A percentile compares a stretch with the other conserved stretches of the same genome.
Evolutionary conservation across 2,113 vertebrate genomes (phyloP).

Genomic region (Struthidea cinerea): DNA sequence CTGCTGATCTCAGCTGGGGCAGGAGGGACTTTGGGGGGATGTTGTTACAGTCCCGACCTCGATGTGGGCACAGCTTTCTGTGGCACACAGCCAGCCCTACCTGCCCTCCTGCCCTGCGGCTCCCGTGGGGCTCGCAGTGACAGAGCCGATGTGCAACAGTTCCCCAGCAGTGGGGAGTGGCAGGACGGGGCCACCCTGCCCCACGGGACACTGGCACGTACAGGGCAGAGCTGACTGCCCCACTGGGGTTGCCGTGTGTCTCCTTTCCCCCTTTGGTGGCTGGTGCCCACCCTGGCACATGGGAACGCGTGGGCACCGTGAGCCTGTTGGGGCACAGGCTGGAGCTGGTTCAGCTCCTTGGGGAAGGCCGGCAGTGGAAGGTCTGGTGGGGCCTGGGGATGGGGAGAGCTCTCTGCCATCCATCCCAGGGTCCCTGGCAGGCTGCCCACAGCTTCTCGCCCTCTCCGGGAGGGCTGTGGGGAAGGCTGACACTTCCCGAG

Average conservation of each 20-base stretch:
- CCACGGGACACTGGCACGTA: fast-evolving
- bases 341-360: not conserved
- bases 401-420: not conserved
- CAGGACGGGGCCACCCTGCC: not conserved
- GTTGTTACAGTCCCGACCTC: not conserved
- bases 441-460: fast-evolving
- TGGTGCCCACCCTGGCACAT: fast-evolving
- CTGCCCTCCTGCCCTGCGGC: not conserved
- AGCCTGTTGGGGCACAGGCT: not conserved
- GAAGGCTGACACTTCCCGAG: not conserved
- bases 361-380: not conserved
- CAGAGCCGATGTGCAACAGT: not conserved
- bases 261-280: not conserved
- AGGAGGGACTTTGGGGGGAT: not conserved
- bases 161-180: not conserved
- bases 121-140: fast-evolving
- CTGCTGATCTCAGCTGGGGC: not conserved
- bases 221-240: not conserved
- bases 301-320: fast-evolving
- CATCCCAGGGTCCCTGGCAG: not conserved
- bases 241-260: fast-evolving
- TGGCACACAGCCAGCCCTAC: fast-evolving
- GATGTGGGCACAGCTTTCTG: fast-evolving
- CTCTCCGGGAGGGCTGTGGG: fast-evolving
- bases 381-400: not conserved